Evolutionary conservation across 2,113 vertebrate species (phyloP), one percentile per base, ranked within the genome.

Genomic region (Stigmatopora nigra): DNA sequence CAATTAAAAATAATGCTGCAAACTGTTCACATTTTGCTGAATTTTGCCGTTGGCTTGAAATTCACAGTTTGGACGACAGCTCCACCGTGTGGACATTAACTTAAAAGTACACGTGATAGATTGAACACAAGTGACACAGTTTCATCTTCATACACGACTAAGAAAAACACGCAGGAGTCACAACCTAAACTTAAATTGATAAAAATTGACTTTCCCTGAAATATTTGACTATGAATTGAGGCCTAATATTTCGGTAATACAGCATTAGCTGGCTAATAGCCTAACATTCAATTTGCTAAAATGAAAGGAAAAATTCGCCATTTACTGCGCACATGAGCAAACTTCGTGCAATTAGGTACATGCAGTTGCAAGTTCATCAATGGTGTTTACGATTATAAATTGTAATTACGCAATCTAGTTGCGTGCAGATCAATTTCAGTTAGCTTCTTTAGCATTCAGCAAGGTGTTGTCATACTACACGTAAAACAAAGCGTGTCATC

Each of bases 381-480:
- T 17, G 0, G 11, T 25, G 31, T 2, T 15, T 5, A 44, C 22
- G 6, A 25, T 14, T 19, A 20, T 3, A 45, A 14, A 9, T 19
- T 25, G 62, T 1, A 16, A 4, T 48, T 47, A 22, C 11, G 45
- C 20, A 70, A 41, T 16, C 15, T 14, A 14, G 41, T 15, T 36
- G n/a, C 49, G 31, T 15, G 36, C 59, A 20, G 61, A 60, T 56
- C 0, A 11, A 38, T 14, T 38, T 59, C 78, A 80, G 11, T 64
- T 77, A 78, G 82, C 80, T 57, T 51, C 47, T 1, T 38, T 76
- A 72, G 70, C 82, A 67, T 69, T 4, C 9, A 11, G 11, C 17
- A 5, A 60, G 7, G 49, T 4, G 36, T 11, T 35, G 51, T 19
- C 4, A 38, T 51, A 65, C 51, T 66, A 64, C 4, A 48, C 5